A percentile compares a stretch with the other conserved stretches of the same genome.
These are phyloP conservation scores for Stramonita haemastoma DNA, from an alignment of 2,888 invertebrate genomes.

Conservation along the genomic window DNA sequence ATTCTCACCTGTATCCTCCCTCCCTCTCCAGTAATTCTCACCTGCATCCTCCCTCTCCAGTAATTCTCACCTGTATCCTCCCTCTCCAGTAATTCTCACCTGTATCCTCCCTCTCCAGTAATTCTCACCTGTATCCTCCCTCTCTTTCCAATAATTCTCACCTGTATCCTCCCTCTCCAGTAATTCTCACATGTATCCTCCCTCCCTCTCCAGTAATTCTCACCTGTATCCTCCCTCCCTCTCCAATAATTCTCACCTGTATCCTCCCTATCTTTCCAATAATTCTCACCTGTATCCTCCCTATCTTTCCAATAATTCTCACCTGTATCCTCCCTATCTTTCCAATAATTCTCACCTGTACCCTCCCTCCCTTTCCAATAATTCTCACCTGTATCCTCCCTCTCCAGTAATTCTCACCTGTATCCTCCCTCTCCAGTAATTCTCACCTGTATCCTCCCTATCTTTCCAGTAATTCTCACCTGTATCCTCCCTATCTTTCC, in stretches of 20 bases:
- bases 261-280: no score
- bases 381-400: constrained; percentile 89
- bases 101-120: constrained; percentile 91
- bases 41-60: constrained; percentile 95
- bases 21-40: no score
- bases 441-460: constrained; percentile 91
- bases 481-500: constrained; percentile 93
- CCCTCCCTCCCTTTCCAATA: no score
- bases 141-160: no score
- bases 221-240: constrained; percentile 94
- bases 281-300: constrained; percentile 88
- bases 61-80: constrained; percentile 88
- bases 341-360: constrained; percentile 87
- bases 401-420: constrained; percentile 85
- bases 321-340: constrained; percentile 94
- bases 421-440: constrained; percentile 89
- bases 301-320: no score
- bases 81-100: constrained; percentile 85
- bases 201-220: no score
- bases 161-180: constrained; percentile 93
- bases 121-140: constrained; percentile 89
- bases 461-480: constrained; percentile 84
- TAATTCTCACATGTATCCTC: constrained; percentile 88
- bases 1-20: constrained; percentile 89
- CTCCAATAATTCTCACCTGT: constrained; percentile 86